These are phyloP conservation scores for Hypanus sabinus DNA, from an alignment of 2,113 vertebrate genomes.

Conservation along the genomic window DNA sequence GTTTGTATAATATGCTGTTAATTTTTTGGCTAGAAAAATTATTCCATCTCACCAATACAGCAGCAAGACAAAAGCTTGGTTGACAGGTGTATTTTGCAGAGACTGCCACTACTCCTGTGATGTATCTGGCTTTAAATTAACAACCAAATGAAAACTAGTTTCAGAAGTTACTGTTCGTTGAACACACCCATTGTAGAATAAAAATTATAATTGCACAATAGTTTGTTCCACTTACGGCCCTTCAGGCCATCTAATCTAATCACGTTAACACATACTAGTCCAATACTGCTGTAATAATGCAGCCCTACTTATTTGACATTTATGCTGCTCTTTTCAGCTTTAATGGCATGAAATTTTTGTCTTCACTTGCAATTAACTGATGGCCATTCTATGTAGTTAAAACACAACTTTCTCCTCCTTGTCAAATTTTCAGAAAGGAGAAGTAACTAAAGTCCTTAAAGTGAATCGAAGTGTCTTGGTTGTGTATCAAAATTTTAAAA, in stretches of 20 bases:
- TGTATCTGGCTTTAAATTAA: background rate
- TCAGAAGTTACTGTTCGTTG: background rate
- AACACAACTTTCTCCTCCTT: background rate
- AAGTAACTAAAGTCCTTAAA: background rate
- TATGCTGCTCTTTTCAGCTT: slow-evolving; percentile 23
- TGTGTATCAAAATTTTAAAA: background rate
- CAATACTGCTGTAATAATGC: background rate
- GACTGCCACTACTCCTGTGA: background rate
- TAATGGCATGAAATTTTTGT: background rate
- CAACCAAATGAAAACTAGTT: background rate
- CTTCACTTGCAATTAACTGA: slow-evolving; percentile 9
- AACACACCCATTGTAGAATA: background rate
- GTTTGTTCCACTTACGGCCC: background rate
- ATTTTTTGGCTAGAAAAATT: background rate
- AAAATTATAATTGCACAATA: slow-evolving; percentile 14
- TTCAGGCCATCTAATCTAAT: slow-evolving; percentile 6
- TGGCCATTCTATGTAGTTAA: slow-evolving; percentile 5
- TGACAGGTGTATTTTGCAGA: slow-evolving; percentile 16
- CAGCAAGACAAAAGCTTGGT: slow-evolving; percentile 23
- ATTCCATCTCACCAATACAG: background rate
- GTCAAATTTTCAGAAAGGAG: background rate
- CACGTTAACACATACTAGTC: background rate
- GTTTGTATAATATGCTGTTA: background rate
- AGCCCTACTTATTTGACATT: background rate
- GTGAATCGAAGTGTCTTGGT: background rate